A percentile compares a stretch with the other conserved stretches of the same genome.
Conservation (phyloP, 1,140 invertebrate species). For the Calliphora vicina region DNA sequence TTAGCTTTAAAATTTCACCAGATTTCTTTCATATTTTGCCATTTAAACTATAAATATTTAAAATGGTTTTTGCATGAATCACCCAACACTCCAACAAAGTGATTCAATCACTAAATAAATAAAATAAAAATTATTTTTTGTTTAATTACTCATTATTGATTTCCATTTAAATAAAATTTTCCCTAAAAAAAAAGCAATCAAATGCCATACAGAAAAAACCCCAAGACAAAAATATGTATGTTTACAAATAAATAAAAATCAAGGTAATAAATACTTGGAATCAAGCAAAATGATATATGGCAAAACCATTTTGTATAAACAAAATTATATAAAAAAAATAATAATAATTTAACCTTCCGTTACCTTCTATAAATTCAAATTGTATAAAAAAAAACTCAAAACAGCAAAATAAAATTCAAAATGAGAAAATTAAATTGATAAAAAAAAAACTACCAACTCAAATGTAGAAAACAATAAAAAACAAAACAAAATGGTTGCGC, state of each 20-base stretch:
- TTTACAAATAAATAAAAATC: not conserved
- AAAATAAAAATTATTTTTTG: not conserved
- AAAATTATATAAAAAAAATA: not conserved
- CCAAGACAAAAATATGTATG: not conserved
- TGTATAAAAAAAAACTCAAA: too few species aligned
- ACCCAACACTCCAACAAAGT: too few species aligned
- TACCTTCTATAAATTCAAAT: slow-evolving; percentile 3
- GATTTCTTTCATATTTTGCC: too few species aligned
- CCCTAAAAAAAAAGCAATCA: not conserved
- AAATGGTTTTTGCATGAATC: not conserved
- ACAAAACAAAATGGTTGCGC: slow-evolving; percentile 14
- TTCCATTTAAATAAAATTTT: slow-evolving; percentile 1
- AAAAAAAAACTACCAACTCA: not conserved
- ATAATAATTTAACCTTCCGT: slow-evolving; percentile 13
- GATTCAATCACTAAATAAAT: not conserved
- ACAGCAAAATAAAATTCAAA: not conserved
- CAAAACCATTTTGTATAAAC: slow-evolving; percentile 3
- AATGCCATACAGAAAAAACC: not conserved
- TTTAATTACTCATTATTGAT: slow-evolving; percentile 10
- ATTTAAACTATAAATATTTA: not conserved
- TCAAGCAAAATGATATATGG: not conserved
- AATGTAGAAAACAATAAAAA: slow-evolving; percentile 6
- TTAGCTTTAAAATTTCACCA: too few species aligned
- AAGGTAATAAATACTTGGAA: not conserved
- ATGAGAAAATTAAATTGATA: not conserved